Percentiles rank a stretch among this genome's conserved stretches.
Conservation (phyloP, 2,797 vertebrate species). For the Sebastes reedi region DNA sequence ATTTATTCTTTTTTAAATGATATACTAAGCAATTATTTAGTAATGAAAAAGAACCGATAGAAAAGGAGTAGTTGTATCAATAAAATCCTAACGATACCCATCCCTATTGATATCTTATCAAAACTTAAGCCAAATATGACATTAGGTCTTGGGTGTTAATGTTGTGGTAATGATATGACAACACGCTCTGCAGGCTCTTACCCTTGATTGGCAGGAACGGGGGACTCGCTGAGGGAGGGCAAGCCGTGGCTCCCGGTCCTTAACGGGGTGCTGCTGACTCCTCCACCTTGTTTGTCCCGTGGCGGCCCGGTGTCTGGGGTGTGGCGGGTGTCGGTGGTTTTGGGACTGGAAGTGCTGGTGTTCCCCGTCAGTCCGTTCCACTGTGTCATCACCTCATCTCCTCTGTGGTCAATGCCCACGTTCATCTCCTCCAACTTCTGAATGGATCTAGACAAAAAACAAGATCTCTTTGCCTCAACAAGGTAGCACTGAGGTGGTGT, state of each 20-base stretch:
- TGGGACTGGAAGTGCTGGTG: conserved; percentile 49
- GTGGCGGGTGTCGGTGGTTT: conserved; percentile 45
- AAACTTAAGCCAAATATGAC: not conserved
- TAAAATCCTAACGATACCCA: too few species aligned
- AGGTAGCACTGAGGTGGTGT: not conserved
- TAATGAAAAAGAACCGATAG: too few species aligned
- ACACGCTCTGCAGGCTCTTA: conserved; percentile 62
- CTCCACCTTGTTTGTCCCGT: conserved; percentile 67
- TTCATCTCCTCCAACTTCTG: conserved; percentile 97
- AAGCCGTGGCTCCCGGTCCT: conserved; percentile 77
- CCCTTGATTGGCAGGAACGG: conserved; percentile 84
- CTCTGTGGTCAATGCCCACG: conserved; percentile 90
- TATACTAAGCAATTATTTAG: too few species aligned
- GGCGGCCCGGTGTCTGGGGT: conserved; percentile 62
- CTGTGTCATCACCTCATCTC: conserved; percentile 86
- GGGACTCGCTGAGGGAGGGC: conserved; percentile 87
- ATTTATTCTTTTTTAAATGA: too few species aligned
- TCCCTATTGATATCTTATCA: not conserved
- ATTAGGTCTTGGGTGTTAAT: not conserved
- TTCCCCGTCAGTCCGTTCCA: conserved; percentile 81
- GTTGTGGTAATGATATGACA: not conserved
- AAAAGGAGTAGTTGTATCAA: too few species aligned
- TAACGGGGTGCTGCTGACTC: conserved; percentile 87
- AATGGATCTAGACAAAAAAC: conserved; percentile 86
- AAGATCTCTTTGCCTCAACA: not conserved